phyloP scores from a whole-genome alignment of 2,888 invertebrate genomes.

The Caenorhabditis panamensis region DNA sequence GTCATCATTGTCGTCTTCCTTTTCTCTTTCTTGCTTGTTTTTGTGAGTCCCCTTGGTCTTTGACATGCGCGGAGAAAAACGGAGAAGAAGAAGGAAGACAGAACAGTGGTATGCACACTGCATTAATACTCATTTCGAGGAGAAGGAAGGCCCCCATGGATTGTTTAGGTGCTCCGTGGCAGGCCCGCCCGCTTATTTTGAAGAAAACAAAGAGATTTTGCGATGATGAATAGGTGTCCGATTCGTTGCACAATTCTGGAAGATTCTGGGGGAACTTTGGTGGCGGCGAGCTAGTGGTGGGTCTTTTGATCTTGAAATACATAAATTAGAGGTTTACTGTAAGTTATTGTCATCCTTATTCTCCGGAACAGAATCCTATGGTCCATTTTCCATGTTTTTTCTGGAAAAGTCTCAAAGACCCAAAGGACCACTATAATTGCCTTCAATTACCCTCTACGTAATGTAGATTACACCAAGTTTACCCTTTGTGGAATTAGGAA shows the following conservation, averaged over 20 bases:
- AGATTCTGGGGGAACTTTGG: background rate
- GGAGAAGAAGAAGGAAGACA: slow-evolving; percentile 11
- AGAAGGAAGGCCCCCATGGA: slow-evolving; percentile 22
- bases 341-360: background rate
- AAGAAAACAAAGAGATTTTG: slow-evolving; percentile 43
- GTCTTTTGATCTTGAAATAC: slow-evolving; percentile 12
- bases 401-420: background rate
- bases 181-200: background rate
- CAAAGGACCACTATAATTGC: slow-evolving; percentile 18
- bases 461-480: slow-evolving; percentile 8
- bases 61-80: slow-evolving; percentile 28
- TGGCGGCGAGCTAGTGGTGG: background rate
- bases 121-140: slow-evolving; percentile 48
- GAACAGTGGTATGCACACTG: slow-evolving; percentile 46
- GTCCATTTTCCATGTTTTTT: background rate
- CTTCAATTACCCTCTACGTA: slow-evolving; percentile 14
- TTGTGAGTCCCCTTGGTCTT: slow-evolving; percentile 46
- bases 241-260: slow-evolving; percentile 1
- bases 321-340: background rate
- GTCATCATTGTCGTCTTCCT: slow-evolving; percentile 15
- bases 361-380: background rate
- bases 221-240: slow-evolving; percentile 36
- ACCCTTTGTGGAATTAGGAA: background rate
- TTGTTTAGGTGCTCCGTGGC: slow-evolving; percentile 22
- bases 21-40: slow-evolving; percentile 36